Evolutionary conservation across 2,888 invertebrate species (phyloP).

Genomic region (Metellina segmentata): DNA sequence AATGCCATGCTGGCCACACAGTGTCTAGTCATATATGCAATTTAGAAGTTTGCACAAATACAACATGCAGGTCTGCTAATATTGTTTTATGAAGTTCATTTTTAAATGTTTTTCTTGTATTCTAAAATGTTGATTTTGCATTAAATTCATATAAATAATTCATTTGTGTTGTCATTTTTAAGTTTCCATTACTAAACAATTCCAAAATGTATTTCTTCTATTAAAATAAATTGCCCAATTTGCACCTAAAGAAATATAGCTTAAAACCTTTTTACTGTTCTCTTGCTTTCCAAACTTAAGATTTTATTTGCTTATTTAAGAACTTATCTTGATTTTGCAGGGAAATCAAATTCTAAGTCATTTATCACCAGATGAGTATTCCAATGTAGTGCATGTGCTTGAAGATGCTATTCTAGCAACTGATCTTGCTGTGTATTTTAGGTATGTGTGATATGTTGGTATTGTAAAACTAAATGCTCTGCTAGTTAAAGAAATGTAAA

Average conservation of each 20-base stretch:
- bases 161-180: too few species aligned
- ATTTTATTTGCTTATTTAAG: background rate
- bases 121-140: too few species aligned
- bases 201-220: background rate
- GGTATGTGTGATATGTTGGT: constrained; percentile 82
- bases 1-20: too few species aligned
- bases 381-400: constrained; percentile 92
- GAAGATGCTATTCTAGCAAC: constrained; percentile 97
- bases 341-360: constrained; percentile 95
- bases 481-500: background rate
- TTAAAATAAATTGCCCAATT: background rate
- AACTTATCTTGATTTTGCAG: constrained; percentile 78
- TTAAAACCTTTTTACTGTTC: background rate
- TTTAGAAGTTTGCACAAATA: too few species aligned
- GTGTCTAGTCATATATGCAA: too few species aligned
- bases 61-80: too few species aligned
- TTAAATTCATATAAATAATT: too few species aligned
- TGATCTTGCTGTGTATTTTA: constrained; percentile 95
- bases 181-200: too few species aligned
- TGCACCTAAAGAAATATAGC: background rate
- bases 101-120: too few species aligned
- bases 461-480: background rate
- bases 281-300: background rate
- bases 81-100: too few species aligned
- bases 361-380: constrained; percentile 94